These are phyloP conservation scores for Seira ritae DNA, from an alignment of 2,888 invertebrate species.

Conservation along the genomic window DNA sequence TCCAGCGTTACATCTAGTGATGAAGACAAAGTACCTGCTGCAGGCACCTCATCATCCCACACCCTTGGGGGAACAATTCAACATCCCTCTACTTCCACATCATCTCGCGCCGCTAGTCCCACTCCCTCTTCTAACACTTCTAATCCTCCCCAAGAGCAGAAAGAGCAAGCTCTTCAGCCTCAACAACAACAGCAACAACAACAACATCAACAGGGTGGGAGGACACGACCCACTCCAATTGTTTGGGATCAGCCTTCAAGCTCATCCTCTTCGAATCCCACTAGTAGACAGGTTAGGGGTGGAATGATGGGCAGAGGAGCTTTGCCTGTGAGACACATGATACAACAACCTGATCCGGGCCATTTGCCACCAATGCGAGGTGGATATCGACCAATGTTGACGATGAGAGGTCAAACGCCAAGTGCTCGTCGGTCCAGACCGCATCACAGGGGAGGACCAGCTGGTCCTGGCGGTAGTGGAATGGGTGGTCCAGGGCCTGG, in stretches of 20 bases:
- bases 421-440: slow-evolving; percentile 72
- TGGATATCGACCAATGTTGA: slow-evolving; percentile 62
- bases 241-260: slow-evolving; percentile 73
- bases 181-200: slow-evolving; percentile 60
- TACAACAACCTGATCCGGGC: slow-evolving; percentile 50
- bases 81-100: slow-evolving; percentile 66
- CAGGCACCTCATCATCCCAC: slow-evolving; percentile 48
- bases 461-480: slow-evolving; percentile 33
- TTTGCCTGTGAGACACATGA: slow-evolving; percentile 47
- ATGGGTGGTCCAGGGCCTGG: slow-evolving; percentile 27
- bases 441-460: slow-evolving; percentile 61
- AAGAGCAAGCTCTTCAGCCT: slow-evolving; percentile 52
- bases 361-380: slow-evolving; percentile 55
- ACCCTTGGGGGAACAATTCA: slow-evolving; percentile 40
- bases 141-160: slow-evolving; percentile 42
- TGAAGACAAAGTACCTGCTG: slow-evolving; percentile 68
- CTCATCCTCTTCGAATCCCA: slow-evolving; percentile 57
- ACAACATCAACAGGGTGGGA: slow-evolving; percentile 51
- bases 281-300: slow-evolving; percentile 36
- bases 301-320: slow-evolving; percentile 55
- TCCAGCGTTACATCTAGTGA: slow-evolving; percentile 71
- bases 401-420: slow-evolving; percentile 52
- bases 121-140: slow-evolving; percentile 65
- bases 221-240: slow-evolving; percentile 70
- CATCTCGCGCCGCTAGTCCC: slow-evolving; percentile 69